These are phyloP conservation scores for Eospalax fontanierii DNA, from an alignment of 2,797 vertebrate species.

Conservation along the genomic window DNA sequence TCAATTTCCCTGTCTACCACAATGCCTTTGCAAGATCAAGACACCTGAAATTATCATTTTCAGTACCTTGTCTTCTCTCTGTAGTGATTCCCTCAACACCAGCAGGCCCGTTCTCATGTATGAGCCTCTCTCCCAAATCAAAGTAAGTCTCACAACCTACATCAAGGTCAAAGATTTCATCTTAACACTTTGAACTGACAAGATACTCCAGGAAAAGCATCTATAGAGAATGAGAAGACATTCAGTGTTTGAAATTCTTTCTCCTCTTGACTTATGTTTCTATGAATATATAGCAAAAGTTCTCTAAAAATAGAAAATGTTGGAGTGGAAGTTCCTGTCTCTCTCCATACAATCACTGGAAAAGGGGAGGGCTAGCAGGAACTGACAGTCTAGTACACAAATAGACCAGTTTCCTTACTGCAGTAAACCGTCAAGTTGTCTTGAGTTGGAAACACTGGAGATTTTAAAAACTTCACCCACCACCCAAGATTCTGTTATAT, in stretches of 20 bases:
- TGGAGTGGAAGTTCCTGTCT: background rate
- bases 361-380: background rate
- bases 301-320: slow-evolving; percentile 5
- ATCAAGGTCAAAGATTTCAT: background rate
- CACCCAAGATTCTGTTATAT: background rate
- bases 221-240: background rate
- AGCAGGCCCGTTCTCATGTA: too few species aligned
- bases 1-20: background rate
- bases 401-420: background rate
- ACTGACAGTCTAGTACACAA: background rate
- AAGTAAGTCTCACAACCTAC: background rate
- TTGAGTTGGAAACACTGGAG: background rate
- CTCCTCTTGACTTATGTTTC: background rate
- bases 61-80: background rate
- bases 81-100: background rate
- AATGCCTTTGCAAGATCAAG: background rate
- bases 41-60: background rate
- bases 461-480: background rate
- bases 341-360: background rate
- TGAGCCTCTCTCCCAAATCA: background rate
- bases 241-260: background rate
- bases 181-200: background rate
- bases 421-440: background rate
- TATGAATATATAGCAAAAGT: background rate
- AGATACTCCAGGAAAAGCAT: background rate